Evolutionary conservation across 2,113 vertebrate species (phyloP), one percentile per base, ranked within the genome.

Genomic region (Hydrolagus affinis): DNA sequence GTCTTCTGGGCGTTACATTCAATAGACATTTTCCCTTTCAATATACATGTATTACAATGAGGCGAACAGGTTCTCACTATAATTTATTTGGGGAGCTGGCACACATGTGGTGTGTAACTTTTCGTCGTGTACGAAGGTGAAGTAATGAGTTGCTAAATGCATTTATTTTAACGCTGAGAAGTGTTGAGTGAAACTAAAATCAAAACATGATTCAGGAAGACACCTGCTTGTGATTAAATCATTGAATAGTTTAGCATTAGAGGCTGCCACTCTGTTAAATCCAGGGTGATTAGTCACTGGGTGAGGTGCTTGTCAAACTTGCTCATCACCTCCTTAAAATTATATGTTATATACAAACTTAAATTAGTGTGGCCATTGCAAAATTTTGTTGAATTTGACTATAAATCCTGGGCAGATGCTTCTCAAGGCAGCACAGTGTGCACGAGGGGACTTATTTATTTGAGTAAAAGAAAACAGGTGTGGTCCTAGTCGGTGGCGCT

Each of bases 271-370:
- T 60, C 4, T 59, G 21, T 28, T 80, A 62, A 80, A 28, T 64
- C 23, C 28, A 66, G 30, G 32, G 14, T 83, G 25, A 83, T 17
- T 19, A 30, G 6, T 66, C 14, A 30, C 15, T 66, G 78, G 78
- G 60, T 83, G 78, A 66, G 78, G 6, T 62, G 11, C 14, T 68
- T 66, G 62, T 66, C 62, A 32, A 83, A 66, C 78, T 17, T 83
- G 77, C 60, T 83, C 25, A 66, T 83, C 25, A 66, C 64, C 25
- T 32, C 30, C 60, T 64, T 17, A 83, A 66, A 83, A 17, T 23
- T 11, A 66, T 30, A 30, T 1, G 9, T 23, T 11, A 66, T 30
- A 30, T 1, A 30, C 30, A 44, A 83, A 83, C 4, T 1, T 4
- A 12, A 77, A 12, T 8, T 60, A 25, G 57, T 62, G 57, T 14